Evolutionary conservation across 2,888 invertebrate genomes (phyloP).

Genomic region (Acheta domesticus): DNA sequence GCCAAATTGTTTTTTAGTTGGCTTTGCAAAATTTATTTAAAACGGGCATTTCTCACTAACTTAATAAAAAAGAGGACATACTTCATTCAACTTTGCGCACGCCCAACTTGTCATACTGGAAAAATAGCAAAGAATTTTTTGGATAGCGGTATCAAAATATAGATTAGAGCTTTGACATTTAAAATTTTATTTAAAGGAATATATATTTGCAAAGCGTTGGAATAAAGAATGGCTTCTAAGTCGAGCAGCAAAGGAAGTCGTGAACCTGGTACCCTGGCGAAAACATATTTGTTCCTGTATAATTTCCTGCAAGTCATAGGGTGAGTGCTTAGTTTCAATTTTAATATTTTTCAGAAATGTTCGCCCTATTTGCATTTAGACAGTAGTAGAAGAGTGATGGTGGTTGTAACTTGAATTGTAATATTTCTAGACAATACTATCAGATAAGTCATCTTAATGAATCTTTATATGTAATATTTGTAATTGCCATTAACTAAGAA

Average conservation of each 20-base stretch:
- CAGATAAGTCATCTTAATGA: not conserved
- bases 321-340: conserved; percentile 50
- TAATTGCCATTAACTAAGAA: not conserved
- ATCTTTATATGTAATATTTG: too few relatives aligned
- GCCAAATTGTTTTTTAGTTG: too few relatives aligned
- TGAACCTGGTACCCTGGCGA: conserved; percentile 54
- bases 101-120: too few relatives aligned
- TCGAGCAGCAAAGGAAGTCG: conserved; percentile 41
- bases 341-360: not conserved
- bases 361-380: conserved; percentile 21
- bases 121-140: not conserved
- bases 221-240: conserved; percentile 27
- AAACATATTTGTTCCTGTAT: conserved; percentile 65
- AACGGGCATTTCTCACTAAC: too few relatives aligned
- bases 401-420: conserved; percentile 29
- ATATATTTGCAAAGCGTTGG: not conserved
- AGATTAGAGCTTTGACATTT: not conserved
- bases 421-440: conserved; percentile 19
- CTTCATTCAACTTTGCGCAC: too few relatives aligned
- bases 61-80: too few relatives aligned
- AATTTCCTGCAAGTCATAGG: conserved; percentile 71
- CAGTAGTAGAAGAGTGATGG: conserved; percentile 21
- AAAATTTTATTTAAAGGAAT: not conserved
- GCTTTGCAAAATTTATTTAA: too few relatives aligned
- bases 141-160: not conserved